Percentiles rank a stretch among this genome's conserved stretches.
Evolutionary conservation across 2,888 invertebrate species (phyloP).

Genomic region (Polylopha cassiicola): DNA sequence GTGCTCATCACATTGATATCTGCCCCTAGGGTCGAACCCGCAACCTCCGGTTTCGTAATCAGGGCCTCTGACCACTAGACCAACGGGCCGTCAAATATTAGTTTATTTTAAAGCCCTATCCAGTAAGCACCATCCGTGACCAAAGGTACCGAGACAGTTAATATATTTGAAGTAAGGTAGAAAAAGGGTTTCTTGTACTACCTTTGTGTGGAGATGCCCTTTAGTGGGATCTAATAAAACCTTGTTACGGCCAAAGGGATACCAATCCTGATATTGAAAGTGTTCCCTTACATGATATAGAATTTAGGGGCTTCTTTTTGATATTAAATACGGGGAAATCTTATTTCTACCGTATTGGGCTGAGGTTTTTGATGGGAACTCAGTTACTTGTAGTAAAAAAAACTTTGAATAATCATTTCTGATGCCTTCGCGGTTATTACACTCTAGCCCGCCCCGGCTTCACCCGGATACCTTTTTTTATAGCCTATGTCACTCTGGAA

Average conservation of each 20-base stretch:
- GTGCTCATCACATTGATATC: too few relatives aligned
- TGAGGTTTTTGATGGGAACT: too few relatives aligned
- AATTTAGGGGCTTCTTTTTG: conserved; percentile 73
- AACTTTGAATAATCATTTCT: too few relatives aligned
- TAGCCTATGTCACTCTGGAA: too few relatives aligned
- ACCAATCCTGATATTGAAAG: conserved; percentile 77
- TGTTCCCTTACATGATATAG: conserved; percentile 77
- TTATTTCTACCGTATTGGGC: conserved; percentile 54
- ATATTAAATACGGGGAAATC: conserved; percentile 72
- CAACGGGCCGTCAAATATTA: conserved; percentile 6
- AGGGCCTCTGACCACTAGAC: too few relatives aligned
- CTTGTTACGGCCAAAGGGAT: conserved; percentile 77
- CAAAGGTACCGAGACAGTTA: conserved; percentile 72
- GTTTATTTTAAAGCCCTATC: conserved; percentile 30
- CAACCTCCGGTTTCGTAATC: too few relatives aligned
- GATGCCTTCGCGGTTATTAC: too few relatives aligned
- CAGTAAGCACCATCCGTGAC: conserved; percentile 25
- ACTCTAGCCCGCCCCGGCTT: too few relatives aligned
- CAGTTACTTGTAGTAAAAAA: too few relatives aligned
- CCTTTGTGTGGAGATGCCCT: conserved; percentile 76
- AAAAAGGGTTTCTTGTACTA: conserved; percentile 74
- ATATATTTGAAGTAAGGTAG: conserved; percentile 77
- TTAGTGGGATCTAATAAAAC: conserved; percentile 78
- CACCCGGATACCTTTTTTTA: too few relatives aligned
- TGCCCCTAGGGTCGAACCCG: too few relatives aligned